Conservation (phyloP, 1,140 invertebrate genomes). For the Panagrolaimus sp. region DNA sequence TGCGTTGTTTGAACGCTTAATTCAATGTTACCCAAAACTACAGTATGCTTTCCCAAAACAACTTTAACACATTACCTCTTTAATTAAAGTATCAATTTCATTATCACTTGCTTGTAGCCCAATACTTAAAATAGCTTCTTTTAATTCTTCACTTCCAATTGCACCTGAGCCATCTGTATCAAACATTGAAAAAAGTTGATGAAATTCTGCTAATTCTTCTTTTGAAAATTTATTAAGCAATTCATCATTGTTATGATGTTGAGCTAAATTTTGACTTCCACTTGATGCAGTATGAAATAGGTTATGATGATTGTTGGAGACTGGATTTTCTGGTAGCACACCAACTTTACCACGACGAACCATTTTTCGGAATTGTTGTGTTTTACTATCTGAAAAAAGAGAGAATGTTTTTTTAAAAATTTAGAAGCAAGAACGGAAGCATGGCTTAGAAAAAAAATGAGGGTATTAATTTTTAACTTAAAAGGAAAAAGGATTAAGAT, state of each 20-base stretch:
- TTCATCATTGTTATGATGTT: neutral
- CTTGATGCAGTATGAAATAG: no score
- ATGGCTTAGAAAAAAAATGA: no score
- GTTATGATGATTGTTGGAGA: no score
- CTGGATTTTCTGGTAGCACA: neutral
- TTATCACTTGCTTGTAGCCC: constrained; percentile 47
- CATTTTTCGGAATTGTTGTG: neutral
- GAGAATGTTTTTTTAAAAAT: no score
- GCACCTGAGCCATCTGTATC: constrained; percentile 57
- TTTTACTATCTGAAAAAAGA: no score
- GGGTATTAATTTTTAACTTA: no score
- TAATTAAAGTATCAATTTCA: constrained; percentile 52
- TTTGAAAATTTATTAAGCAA: constrained; percentile 9
- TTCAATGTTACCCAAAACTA: no score
- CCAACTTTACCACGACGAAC: constrained; percentile 5
- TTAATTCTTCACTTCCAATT: constrained; percentile 53
- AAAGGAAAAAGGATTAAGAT: no score
- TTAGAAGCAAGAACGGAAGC: no score
- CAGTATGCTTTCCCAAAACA: no score
- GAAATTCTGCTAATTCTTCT: constrained; percentile 45
- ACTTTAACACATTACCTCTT: constrained; percentile 43
- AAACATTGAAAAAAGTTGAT: constrained; percentile 55
- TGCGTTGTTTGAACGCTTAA: no score
- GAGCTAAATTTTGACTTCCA: neutral
- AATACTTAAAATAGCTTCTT: constrained; percentile 51